Evolutionary conservation across 2,888 invertebrate genomes (phyloP).

Genomic region (Bembecia ichneumoniformis): DNA sequence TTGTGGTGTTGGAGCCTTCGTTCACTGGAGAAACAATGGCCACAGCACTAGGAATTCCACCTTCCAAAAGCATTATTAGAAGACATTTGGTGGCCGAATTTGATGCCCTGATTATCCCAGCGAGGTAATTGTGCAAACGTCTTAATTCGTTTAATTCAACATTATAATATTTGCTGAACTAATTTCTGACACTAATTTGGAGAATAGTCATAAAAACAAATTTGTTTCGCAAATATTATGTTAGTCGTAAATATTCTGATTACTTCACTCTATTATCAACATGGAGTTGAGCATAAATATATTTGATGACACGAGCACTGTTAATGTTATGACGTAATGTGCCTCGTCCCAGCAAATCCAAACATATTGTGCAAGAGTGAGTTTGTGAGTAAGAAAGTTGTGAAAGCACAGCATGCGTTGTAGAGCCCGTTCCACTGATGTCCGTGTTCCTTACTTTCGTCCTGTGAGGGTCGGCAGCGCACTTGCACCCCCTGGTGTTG

Average conservation of each 20-base stretch:
- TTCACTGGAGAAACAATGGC: conserved; percentile 97
- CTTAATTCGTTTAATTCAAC: background rate
- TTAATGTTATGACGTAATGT: background rate
- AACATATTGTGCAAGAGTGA: background rate
- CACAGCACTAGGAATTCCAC: conserved; percentile 91
- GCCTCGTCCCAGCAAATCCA: background rate
- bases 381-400: too few relatives aligned
- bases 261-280: background rate
- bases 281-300: background rate
- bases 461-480: too few relatives aligned
- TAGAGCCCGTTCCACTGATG: background rate
- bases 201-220: background rate
- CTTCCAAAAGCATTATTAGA: conserved; percentile 92
- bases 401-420: background rate
- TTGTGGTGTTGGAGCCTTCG: conserved; percentile 93
- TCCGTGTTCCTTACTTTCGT: too few relatives aligned
- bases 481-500: too few relatives aligned
- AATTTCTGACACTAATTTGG: background rate
- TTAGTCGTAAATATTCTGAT: conserved; percentile 1
- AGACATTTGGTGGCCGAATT: conserved; percentile 92
- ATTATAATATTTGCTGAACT: conserved; percentile 31
- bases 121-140: conserved; percentile 76
- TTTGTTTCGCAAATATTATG: background rate
- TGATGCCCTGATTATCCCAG: conserved; percentile 91
- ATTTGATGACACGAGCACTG: background rate